Conservation (phyloP, 2,888 invertebrate species). For the Acanthosoma haemorrhoidale region DNA sequence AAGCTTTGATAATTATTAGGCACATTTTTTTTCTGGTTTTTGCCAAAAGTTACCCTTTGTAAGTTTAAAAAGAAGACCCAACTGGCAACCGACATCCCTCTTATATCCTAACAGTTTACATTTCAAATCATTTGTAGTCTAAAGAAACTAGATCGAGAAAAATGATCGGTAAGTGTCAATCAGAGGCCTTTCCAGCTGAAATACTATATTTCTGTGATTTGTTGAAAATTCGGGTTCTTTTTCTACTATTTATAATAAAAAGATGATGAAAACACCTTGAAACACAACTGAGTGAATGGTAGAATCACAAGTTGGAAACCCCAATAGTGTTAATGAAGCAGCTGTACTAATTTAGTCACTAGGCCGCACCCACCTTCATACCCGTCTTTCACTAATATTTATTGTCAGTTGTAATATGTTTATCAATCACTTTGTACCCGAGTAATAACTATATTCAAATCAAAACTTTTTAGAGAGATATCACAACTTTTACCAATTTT, state of each 20-base stretch:
- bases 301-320: constrained; percentile 10
- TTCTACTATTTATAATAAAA: not conserved
- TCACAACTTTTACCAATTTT: not conserved
- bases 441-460: constrained; percentile 2
- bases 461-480: constrained; percentile 1
- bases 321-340: constrained; percentile 26
- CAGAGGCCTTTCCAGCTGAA: not conserved
- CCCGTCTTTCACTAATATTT: constrained; percentile 1
- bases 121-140: no score
- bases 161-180: no score
- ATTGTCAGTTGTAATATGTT: constrained; percentile 20
- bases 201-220: no score
- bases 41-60: not conserved
- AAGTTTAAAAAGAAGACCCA: not conserved
- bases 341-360: constrained; percentile 13
- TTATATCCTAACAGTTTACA: no score
- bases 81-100: not conserved
- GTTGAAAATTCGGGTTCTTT: not conserved
- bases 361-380: not conserved
- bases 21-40: not conserved
- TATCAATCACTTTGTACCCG: not conserved
- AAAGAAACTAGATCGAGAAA: no score
- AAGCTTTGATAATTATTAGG: not conserved
- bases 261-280: not conserved
- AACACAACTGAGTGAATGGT: not conserved